Evolutionary conservation across 2,113 vertebrate species (phyloP), one percentile per base, ranked within the genome.

Genomic region (Hippolais icterina): DNA sequence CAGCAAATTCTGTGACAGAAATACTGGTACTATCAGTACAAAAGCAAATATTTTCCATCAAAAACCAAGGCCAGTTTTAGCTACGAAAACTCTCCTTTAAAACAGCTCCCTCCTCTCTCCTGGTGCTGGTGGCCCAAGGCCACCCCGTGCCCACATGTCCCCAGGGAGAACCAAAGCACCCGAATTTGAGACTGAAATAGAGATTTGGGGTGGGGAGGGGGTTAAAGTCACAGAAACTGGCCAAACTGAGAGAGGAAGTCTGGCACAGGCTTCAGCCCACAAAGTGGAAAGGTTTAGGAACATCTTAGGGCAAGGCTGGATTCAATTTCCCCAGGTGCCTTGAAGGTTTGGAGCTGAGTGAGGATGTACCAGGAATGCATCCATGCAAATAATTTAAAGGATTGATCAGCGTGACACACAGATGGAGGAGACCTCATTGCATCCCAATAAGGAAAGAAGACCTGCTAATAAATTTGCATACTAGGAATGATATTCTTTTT

Each of bases 121-220:
- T 46, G 33, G 23, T n/a, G 6, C n/a, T 72, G 54, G 41, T 59
- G 31, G 24, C 29, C 15, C 2, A 1, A 61, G 54, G 47, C 33
- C 64, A 52, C 8, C 5, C 2, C 0, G 21, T 57, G 16, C 28
- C 49, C 46, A 6, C 0, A 0, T 18, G 25, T 28, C 22, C 24
- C 31, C 39, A 42, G 2, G 47, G 39, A 56, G 12, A 66, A 27
- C 18, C 4, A 2, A 35, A 69, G n/a, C 21, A 56, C 42, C 50
- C 2, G 4, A 28, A 65, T 37, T 13, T 44, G 18, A 57, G 46
- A 10, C 1, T 28, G 20, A 71, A 76, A 47, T 9, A 22, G 33
- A 80, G 28, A 8, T 41, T 24, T 25, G 6, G 60, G 19, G 37
- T 0, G 1, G 17, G 8, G 5, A 18, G 0, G 3, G 9, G 16